Conservation (phyloP, 2,888 invertebrate genomes). For the Acanthosepion esculentum region DNA sequence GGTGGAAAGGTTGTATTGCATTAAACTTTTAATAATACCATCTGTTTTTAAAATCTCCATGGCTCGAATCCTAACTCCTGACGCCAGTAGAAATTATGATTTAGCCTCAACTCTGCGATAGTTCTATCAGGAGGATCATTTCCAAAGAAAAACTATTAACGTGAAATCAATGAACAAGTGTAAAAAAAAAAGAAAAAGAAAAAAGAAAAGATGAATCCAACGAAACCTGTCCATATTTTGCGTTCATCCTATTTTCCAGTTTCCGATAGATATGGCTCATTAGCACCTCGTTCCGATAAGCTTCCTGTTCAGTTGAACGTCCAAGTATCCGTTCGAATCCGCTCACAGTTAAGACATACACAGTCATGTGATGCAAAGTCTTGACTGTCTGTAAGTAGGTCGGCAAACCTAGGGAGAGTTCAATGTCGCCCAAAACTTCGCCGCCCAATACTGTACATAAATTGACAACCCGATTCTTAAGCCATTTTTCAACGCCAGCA, state of each 20-base stretch:
- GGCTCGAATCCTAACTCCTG: too few species aligned
- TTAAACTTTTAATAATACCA: too few species aligned
- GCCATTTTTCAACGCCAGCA: conserved; percentile 67
- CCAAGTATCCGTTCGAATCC: conserved; percentile 71
- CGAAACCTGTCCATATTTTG: conserved; percentile 65
- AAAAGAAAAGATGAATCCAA: conserved; percentile 40
- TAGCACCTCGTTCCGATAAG: conserved; percentile 63
- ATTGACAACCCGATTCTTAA: conserved; percentile 62
- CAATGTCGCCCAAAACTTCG: conserved; percentile 70
- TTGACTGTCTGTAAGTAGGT: conserved; percentile 70
- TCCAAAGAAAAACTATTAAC: too few species aligned
- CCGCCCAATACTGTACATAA: conserved; percentile 67
- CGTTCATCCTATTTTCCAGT: conserved; percentile 60
- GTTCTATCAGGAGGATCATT: too few species aligned
- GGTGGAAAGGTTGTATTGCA: too few species aligned
- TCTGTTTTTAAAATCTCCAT: too few species aligned
- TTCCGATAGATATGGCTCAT: conserved; percentile 64
- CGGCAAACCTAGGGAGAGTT: conserved; percentile 59
- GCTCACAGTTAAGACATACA: conserved; percentile 70
- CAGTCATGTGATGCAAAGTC: conserved; percentile 68
- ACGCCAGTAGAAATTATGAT: too few species aligned
- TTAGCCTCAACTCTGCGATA: too few species aligned
- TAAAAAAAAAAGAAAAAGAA: too few species aligned
- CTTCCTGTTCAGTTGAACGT: conserved; percentile 49
- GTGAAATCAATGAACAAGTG: too few species aligned